Percentiles rank a stretch among this genome's conserved stretches.
Conservation (phyloP, 2,888 invertebrate genomes). For the Nomada fabriciana region DNA sequence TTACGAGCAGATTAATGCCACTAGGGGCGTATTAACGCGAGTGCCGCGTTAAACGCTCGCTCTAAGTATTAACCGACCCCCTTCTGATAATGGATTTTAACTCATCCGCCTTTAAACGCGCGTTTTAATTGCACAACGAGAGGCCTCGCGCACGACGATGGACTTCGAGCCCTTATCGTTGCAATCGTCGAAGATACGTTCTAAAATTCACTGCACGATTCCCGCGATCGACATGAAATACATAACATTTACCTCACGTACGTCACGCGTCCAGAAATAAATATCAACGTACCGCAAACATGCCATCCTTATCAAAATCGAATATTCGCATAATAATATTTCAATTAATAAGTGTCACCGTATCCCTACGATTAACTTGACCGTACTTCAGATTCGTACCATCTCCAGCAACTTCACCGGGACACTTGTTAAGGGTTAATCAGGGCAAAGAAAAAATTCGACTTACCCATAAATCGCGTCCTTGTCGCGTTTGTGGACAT, state of each 20-base stretch:
- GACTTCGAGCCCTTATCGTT: slow-evolving; percentile 1
- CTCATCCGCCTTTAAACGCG: slow-evolving; percentile 19
- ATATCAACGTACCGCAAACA: not conserved
- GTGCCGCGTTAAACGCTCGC: slow-evolving; percentile 21
- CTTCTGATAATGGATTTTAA: slow-evolving; percentile 26
- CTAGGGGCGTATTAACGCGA: slow-evolving; percentile 31
- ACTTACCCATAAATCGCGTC: slow-evolving; percentile 99
- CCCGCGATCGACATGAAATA: not conserved
- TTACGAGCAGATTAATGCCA: slow-evolving; percentile 44
- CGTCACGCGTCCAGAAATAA: not conserved
- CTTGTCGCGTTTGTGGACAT: slow-evolving; percentile 98
- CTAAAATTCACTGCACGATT: not conserved
- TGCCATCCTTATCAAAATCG: not conserved
- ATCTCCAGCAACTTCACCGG: too few relatives aligned
- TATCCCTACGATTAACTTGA: too few relatives aligned
- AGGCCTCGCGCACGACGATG: not conserved
- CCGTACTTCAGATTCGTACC: too few relatives aligned
- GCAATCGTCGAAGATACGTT: slow-evolving; percentile 11
- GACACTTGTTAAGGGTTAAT: too few relatives aligned
- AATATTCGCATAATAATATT: too few relatives aligned
- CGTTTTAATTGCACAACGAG: slow-evolving; percentile 24
- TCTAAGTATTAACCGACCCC: slow-evolving; percentile 23
- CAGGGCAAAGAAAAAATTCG: not conserved
- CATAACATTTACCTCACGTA: not conserved
- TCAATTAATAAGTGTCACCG: too few relatives aligned